Conservation (phyloP, 2,113 vertebrate genomes). For the Dipodomys ordii region DNA sequence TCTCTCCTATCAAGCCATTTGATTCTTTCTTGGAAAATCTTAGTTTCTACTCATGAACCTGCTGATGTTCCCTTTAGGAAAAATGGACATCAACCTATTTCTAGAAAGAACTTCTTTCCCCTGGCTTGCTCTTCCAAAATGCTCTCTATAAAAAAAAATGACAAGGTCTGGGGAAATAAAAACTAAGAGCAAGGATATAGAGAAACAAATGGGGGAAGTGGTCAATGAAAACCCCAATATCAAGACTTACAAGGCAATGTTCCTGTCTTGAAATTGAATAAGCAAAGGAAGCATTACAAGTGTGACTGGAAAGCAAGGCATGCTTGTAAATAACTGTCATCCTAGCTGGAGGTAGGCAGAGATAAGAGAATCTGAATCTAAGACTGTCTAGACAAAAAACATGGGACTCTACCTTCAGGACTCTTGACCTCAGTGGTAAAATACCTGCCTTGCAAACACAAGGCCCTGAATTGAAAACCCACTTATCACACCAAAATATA, state of each 20-base stretch:
- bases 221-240: background rate
- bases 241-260: background rate
- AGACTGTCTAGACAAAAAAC: no score
- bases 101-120: background rate
- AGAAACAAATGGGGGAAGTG: background rate
- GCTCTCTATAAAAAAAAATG: background rate
- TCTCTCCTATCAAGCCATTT: conserved; percentile 31
- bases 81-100: background rate
- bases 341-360: no score
- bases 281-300: background rate
- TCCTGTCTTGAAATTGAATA: background rate
- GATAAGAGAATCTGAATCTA: no score
- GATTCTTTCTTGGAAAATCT: conserved; percentile 6
- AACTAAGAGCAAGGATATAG: background rate
- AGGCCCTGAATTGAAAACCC: no score
- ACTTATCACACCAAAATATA: no score
- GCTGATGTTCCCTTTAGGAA: background rate
- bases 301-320: no score
- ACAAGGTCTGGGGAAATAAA: no score
- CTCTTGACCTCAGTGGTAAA: no score
- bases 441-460: no score
- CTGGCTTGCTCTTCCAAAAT: background rate
- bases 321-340: no score
- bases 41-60: background rate
- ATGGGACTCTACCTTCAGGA: no score